Evolutionary conservation across 2,888 invertebrate species (phyloP), one percentile per base, ranked within the genome.

Genomic region (Adelphocoris suturalis): DNA sequence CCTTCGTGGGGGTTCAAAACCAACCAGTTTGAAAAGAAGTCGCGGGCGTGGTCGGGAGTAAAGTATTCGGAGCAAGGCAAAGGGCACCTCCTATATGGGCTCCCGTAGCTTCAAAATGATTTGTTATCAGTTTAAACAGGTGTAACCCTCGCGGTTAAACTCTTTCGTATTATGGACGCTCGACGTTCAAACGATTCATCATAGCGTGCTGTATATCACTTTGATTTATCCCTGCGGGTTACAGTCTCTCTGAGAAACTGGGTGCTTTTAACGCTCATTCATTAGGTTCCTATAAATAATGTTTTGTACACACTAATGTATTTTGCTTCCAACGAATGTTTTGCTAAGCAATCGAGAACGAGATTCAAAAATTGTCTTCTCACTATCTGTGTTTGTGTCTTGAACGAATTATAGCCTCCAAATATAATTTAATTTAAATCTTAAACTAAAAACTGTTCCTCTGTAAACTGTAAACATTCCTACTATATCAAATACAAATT

Each of bases 41-140:
- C 48, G 75, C 47, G 86, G 55, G 86, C 55, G 86, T 76, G 86
- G 48, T 27, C 47, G 47, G 27, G 68, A 37, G 86, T 86, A 47
- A 86, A 86, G 86, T 47, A 86, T 86, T 76, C 76, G 23, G 86
- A 86, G 75, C 86, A 76, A 86, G 86, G 86, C 47, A 61, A 85
- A 19, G 48, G 14, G 23, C 82, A 23, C 68, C 68, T 68, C 37
- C 37, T 37, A 37, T 37, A 68, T 68, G 23, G 23, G 68, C 68
- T 68, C 68, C 68, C 68, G 68, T 3, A 23, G 23, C 27, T 23
- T 68, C 68, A 23, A 23, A 68, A 68, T 68, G 68, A 68, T 68
- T 68, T 68, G 68, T 68, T 68, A 68, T 68, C 68, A 68, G 23
- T 68, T 68, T 23, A 27, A 68, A 27, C 68, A 68, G 68, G 68